A percentile compares a stretch with the other conserved stretches of the same genome.
These are phyloP conservation scores for Sylvilagus floridanus DNA, from an alignment of 2,797 vertebrate species.

Conservation along the genomic window DNA sequence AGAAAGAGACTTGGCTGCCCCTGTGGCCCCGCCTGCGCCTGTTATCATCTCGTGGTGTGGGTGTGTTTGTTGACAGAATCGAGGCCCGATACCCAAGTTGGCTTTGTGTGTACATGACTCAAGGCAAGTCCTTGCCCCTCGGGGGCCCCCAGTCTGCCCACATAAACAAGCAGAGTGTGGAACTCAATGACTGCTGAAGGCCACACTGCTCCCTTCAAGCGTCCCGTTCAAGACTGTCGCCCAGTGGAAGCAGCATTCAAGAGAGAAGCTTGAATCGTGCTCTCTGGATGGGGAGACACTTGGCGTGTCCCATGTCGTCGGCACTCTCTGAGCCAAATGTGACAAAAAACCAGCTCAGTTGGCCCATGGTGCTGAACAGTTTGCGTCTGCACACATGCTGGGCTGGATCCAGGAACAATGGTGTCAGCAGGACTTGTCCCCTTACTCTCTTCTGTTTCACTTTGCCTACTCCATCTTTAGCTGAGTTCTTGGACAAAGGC, in stretches of 20 bases:
- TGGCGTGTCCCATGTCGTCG: no score
- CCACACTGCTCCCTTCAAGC: not conserved
- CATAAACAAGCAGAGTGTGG: not conserved
- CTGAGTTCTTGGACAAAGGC: not conserved
- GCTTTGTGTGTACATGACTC: slow-evolving; percentile 18
- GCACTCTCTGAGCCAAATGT: not conserved
- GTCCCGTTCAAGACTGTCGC: not conserved
- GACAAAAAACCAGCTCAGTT: not conserved
- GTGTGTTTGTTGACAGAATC: slow-evolving; percentile 67
- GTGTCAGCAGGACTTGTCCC: not conserved
- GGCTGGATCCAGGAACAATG: not conserved
- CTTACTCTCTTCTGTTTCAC: not conserved
- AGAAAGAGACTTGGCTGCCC: not conserved
- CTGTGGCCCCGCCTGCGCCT: not conserved
- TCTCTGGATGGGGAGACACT: not conserved
- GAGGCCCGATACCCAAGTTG: not conserved
- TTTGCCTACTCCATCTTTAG: not conserved
- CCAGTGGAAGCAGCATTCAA: not conserved
- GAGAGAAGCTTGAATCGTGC: not conserved
- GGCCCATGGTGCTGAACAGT: not conserved
- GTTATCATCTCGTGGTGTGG: slow-evolving; percentile 46
- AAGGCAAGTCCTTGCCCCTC: not conserved
- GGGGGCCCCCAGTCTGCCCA: not conserved
- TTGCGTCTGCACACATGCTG: not conserved
- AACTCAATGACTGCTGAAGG: not conserved